Conservation (phyloP, 2,113 vertebrate species). For the Poecile atricapillus region DNA sequence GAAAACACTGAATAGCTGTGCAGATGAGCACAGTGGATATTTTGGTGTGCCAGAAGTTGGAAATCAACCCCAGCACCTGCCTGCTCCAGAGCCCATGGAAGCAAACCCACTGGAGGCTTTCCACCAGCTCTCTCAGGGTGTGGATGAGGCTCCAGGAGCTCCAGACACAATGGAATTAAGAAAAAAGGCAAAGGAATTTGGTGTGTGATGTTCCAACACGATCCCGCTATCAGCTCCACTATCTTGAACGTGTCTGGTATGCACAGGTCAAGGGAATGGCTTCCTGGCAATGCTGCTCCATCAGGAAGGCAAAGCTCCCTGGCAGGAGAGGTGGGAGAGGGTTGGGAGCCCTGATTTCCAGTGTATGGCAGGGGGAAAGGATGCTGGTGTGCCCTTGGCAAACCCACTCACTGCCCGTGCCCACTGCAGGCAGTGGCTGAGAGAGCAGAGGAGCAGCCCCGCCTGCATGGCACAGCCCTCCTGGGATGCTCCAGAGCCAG, state of each 20-base stretch:
- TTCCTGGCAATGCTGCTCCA: conserved; percentile 42
- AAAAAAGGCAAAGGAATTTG: conserved; percentile 43
- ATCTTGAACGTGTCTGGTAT: conserved; percentile 69
- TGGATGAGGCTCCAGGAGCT: conserved; percentile 38
- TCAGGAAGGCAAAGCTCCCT: neutral
- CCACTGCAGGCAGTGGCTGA: accelerated
- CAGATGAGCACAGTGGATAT: neutral
- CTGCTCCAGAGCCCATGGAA: neutral
- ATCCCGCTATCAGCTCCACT: conserved; percentile 66
- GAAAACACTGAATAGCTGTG: neutral
- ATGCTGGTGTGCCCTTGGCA: neutral
- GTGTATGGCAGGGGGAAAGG: neutral
- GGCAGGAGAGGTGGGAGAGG: neutral
- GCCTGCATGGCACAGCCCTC: neutral
- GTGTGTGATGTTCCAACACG: conserved; percentile 68
- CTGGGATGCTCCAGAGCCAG: neutral
- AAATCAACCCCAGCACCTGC: neutral
- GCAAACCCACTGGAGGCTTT: conserved; percentile 37
- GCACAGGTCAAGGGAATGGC: conserved; percentile 64
- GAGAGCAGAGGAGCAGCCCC: neutral
- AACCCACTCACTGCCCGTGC: accelerated
- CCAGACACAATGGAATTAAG: conserved; percentile 61
- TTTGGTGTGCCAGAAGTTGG: neutral
- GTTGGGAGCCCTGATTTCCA: neutral
- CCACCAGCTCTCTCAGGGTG: conserved; percentile 18